Base-by-base conservation (phyloP, 2,113 vertebrate genomes). In the Ictidomys tridecemlineatus region DNA sequence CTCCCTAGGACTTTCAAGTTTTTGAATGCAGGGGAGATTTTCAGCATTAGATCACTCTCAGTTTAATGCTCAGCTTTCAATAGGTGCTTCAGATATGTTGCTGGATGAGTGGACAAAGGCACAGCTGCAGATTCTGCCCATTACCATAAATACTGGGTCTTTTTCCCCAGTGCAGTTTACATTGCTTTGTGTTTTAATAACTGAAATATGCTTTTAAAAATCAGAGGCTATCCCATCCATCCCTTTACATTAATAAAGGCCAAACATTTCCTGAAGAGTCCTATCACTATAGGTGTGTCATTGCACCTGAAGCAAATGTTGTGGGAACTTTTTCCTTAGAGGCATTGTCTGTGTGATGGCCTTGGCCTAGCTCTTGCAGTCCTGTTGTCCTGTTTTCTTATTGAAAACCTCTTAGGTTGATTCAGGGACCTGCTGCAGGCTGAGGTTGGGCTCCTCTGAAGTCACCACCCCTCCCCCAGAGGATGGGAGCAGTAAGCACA, bases 11-110 rank as follows among this genome's bases (percentile, higher is more conserved):
- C 69, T 37, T 56, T 12, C 0, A 2, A 2, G 26, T 28, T 70
- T 95, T 77, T 61, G 67, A 72, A 28, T 14, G 1, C 10, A 42
- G 7, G 16, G 18, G 30, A 69, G 63, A 17, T 37, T 30, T 73
- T 42, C 22, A 12, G 51, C 0, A 0, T 16, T 4, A 1, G 22
- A 4, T 2, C 1, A 67, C 14, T 0, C 42, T 26, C 1, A 3
- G 4, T 7, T 3, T 22, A 58, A 53, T 20, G 74, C 80, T 22
- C 79, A 12, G 3, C 4, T 1, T 34, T 13, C 63, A 48, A 0
- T 0, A 18, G 65, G 45, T 1, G 1, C 48, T 30, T 13, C 32
- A 17, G 13, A 8, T 20, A 2, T 4, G 5, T 16, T 5, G 53
- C 14, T 5, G 6, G 37, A 4, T 13, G 56, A 69, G 11, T 32